Conservation (phyloP, 2,113 vertebrate genomes). For the Anarrhichthys ocellatus region DNA sequence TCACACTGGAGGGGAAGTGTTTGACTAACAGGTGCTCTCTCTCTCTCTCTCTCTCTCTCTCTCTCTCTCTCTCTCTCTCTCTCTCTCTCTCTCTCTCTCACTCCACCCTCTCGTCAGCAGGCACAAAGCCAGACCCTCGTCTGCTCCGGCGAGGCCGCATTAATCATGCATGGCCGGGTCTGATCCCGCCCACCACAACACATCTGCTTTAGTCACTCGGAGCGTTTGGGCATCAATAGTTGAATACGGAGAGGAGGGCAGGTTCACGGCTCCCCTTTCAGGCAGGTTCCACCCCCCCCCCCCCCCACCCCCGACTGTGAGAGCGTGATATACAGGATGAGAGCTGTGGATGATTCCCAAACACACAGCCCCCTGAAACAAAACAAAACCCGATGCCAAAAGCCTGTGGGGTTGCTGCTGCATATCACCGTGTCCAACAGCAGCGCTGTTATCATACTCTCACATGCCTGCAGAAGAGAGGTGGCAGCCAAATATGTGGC, state of each 20-base stretch:
- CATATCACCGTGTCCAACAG: constrained; percentile 73
- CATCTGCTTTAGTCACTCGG: constrained; percentile 58
- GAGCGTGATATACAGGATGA: constrained; percentile 37
- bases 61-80: background rate
- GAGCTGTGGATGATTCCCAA: constrained; percentile 59
- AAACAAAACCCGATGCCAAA: constrained; percentile 73
- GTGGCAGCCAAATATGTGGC: constrained; percentile 74
- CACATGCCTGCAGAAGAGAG: constrained; percentile 74
- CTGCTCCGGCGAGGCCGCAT: constrained; percentile 32
- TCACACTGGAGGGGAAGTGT: background rate
- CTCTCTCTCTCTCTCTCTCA: constrained; percentile 5
- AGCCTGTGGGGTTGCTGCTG: constrained; percentile 48
- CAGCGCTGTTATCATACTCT: constrained; percentile 77
- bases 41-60: constrained; percentile 15
- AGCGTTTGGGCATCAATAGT: constrained; percentile 64
- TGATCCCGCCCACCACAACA: constrained; percentile 47
- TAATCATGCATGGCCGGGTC: constrained; percentile 54
- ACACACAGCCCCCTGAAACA: constrained; percentile 52
- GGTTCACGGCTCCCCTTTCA: constrained; percentile 9
- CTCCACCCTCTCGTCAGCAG: background rate
- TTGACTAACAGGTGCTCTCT: constrained; percentile 32
- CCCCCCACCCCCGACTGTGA: constrained; percentile 7
- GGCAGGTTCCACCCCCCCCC: constrained; percentile 1
- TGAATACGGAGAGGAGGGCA: constrained; percentile 42
- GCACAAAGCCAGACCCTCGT: background rate